Percentiles rank a stretch among this genome's conserved stretches.
phyloP scores from a whole-genome alignment of 2,888 invertebrate species.

The Cotesia congregata region DNA sequence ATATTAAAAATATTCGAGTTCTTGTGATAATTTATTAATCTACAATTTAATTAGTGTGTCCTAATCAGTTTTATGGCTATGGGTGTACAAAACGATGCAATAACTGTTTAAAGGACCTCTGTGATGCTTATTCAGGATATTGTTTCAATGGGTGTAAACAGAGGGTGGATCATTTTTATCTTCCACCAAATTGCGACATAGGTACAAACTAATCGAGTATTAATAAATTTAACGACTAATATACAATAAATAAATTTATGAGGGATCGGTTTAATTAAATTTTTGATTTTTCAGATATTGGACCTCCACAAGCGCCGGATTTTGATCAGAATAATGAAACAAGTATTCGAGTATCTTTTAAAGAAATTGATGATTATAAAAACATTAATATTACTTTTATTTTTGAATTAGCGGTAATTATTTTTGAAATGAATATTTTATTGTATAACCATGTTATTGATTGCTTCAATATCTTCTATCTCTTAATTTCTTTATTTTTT shows the following conservation, averaged over 20 bases:
- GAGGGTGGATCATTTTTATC: background rate
- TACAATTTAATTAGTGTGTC: conserved; percentile 4
- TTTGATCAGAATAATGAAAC: background rate
- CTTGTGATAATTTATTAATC: background rate
- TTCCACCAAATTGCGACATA: conserved; percentile 11
- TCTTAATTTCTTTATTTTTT: background rate
- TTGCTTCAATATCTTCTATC: too few species aligned
- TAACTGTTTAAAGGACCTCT: background rate
- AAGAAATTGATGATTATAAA: conserved; percentile 27
- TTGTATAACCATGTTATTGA: background rate
- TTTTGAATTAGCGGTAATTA: background rate
- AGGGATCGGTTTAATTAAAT: background rate
- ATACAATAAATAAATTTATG: background rate
- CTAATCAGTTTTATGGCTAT: background rate
- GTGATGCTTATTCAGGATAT: background rate
- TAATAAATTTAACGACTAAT: background rate
- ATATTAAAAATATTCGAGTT: background rate
- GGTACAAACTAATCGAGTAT: background rate
- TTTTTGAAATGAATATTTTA: background rate
- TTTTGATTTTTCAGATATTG: background rate
- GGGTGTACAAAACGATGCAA: conserved; percentile 12
- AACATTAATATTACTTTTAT: background rate
- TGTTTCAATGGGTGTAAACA: background rate
- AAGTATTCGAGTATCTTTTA: conserved; percentile 32
- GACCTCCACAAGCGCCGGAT: background rate